Base-by-base conservation (phyloP, 2,888 invertebrate species). In the Myathropa florea region DNA sequence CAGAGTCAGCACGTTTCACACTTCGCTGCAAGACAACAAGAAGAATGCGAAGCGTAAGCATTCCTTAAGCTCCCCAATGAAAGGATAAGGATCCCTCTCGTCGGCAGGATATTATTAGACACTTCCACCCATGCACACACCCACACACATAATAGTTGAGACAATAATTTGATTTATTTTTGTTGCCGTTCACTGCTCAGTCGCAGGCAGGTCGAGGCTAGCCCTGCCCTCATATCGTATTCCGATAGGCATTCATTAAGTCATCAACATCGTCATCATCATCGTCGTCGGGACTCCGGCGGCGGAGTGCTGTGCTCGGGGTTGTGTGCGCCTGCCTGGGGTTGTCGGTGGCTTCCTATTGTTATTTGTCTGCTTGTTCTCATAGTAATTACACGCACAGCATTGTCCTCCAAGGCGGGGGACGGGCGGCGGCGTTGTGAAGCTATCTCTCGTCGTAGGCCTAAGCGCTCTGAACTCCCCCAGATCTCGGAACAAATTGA, bases 221-320 rank as follows among this genome's bases (percentile, higher is more conserved):
- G 46, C 18, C 46, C 57, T 57, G 61, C 67, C 72, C 81, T 85
- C 73, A 85, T 85, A 85, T 82, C 70, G 83, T 86, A 86, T 86
- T 86, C 86, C 83, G 86, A 86, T 83, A 83, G 86, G 83, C 82
- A 61, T 83, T 82, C 86, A 86, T 86, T 86, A 83, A 86, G 86
- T 65, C 78, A 83, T 86, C 86, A 78, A 83, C 83, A 76, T 76
- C 76, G 71, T 80, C 76, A 76, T 76, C 76, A 63, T 75, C 71
- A 80, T 63, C 68, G 55, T 64, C 46, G 26, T 30, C 71, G 46
- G 18, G 39, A 46, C n/a, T 18, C n/a, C 21, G 9, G 14, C 21
- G 9, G 14, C 10, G n/a, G 70, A 65, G 61, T 61, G 36, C 59
- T 57, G 68, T 21, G 55, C 61, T 12, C 1, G n/a, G 61, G 30